These are phyloP conservation scores for Anthrax anthrax DNA, from an alignment of 2,888 invertebrate genomes.

Conservation along the genomic window DNA sequence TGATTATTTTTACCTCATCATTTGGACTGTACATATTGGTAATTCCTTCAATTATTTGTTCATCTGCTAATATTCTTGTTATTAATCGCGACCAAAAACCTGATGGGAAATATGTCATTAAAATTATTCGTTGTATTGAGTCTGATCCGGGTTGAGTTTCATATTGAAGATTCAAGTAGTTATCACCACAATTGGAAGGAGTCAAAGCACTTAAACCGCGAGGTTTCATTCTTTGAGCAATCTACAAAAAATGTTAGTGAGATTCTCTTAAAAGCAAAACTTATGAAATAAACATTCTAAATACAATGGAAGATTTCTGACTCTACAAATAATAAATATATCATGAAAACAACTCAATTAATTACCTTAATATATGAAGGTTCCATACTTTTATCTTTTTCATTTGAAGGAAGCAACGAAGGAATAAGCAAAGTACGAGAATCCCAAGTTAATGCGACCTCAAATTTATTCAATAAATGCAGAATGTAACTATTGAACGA, in stretches of 20 bases:
- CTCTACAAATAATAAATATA: no score
- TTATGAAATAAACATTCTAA: neutral
- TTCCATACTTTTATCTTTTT: conserved; percentile 36
- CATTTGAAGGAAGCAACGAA: conserved; percentile 73
- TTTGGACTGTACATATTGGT: conserved; percentile 55
- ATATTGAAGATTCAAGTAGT: neutral
- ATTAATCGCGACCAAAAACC: conserved; percentile 96
- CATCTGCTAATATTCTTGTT: conserved; percentile 82
- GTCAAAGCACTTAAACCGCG: neutral
- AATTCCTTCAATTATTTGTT: conserved; percentile 65
- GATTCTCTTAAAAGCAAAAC: neutral
- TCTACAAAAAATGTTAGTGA: conserved; percentile 10
- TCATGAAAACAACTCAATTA: no score
- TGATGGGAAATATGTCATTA: conserved; percentile 94
- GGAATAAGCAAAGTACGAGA: conserved; percentile 80
- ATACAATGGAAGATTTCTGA: no score
- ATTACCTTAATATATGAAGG: conserved; percentile 28
- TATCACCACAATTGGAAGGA: neutral
- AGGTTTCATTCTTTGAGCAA: conserved; percentile 23
- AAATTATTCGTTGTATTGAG: conserved; percentile 38
- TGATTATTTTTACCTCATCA: conserved; percentile 41
- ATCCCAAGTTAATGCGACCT: conserved; percentile 94
- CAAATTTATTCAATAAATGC: conserved; percentile 88
- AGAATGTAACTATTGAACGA: conserved; percentile 59
- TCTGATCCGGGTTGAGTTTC: neutral